Evolutionary conservation across 2,113 vertebrate species (phyloP), one percentile per base, ranked within the genome.

Genomic region (Redunca redunca): DNA sequence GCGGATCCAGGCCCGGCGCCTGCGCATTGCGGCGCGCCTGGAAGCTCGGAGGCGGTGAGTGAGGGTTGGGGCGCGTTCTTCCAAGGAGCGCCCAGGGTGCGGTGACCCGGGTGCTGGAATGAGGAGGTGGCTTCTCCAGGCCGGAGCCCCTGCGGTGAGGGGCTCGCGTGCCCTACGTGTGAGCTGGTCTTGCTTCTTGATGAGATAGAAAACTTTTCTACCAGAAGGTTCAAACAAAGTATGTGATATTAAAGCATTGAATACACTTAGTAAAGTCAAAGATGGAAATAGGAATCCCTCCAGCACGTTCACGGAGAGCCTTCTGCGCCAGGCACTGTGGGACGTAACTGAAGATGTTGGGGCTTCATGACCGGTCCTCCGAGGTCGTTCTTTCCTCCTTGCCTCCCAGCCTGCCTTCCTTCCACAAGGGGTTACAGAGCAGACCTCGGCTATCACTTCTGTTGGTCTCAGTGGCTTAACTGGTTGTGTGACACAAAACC

Each of bases 1-100:
- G 92, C 98, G 99, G 23, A 99, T 99, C 77, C 98, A 97, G 74
- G 99, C 99, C 6, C 98, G 99, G 33, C 99, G 99, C 14, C 97
- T 98, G 25, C 99, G 99, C 36, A 98, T 99, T 60, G 97, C 98
- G 0, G 97, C 95, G 11, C 98, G 99, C 55, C 83, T 97, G 30
- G 99, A 99, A 67, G 97, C 98, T 71, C 98, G 98, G 95, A 98
- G 97, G 95, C 98, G 99, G 99, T 99, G 95, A 98, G 98, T 50
- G 0, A 2, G 26, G 23, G 50, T 6, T 52, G 5, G 53, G 26
- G 13, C 3, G 3, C 57, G 23, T 1, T 2, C 4, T 4, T 28
- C 8, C 30, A 2, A 26, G 16, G 15, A n/a, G 52, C 26, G 33
- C 7, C 30, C 2, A 7, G 11, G 43, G 13, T 30, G 12, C 14